Base-by-base conservation (phyloP, 1,140 invertebrate genomes). In the Zophobas atratus region DNA sequence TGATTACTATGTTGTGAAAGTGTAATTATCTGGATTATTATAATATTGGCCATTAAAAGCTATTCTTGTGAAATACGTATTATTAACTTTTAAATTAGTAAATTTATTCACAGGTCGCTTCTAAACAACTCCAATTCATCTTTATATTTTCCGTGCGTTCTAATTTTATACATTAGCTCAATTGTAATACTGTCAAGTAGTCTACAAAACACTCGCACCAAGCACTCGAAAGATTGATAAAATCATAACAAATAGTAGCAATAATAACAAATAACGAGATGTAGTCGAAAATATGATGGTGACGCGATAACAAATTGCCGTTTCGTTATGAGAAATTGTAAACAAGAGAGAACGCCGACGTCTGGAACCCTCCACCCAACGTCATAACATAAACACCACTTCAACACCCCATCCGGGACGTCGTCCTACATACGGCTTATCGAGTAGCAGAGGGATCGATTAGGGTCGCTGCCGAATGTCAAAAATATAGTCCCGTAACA, bases 321-420 rank as follows among this genome's bases (percentile, higher is more conserved):
- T 6, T 53, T 57, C 33, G 33, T 57, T 57, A 57, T 35, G 55
- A 35, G 55, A 57, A 57, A 33, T 57, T 51, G 49, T 51, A 51
- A 51, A 51, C 49, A 51, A 51, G n/a, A 51, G 49, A 51, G 49
- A 51, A n/a, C 35, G 55, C 32, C 55, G 55, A 57, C 33, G 55
- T 57, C 55, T 35, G 55, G 34, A 57, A 1, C 55, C 55, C 32
- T 5, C 55, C 1, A 57, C 3, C 55, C 57, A 3, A 8, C 60
- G 39, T 33, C 38, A 32, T 67, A 67, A 67, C 39, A 43, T 67
- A 67, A 67, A 67, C 60, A 67, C 60, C 5, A 67, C 39, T 67
- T 67, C 60, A 67, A 41, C 60, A 67, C 60, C 60, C 60, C 60
- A 67, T 43, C 60, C 20, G 41, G 39, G 35, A 60, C n/a, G 3